phyloP scores from a whole-genome alignment of 2,797 vertebrate species.

The Sebastes steindachneri region DNA sequence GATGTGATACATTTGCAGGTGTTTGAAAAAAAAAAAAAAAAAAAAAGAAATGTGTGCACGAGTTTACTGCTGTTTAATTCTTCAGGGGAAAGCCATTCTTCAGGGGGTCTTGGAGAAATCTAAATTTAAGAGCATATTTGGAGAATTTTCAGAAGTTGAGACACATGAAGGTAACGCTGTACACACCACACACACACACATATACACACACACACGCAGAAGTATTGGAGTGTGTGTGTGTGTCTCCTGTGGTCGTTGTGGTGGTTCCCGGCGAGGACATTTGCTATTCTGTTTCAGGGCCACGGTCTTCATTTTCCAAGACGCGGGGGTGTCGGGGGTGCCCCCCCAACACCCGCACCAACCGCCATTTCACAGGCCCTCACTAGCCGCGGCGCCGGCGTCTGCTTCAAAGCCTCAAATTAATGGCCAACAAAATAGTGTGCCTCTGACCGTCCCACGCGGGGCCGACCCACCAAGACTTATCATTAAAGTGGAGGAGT shows the following conservation, averaged over 20 bases:
- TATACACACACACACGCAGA: not conserved
- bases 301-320: slow-evolving; percentile 92
- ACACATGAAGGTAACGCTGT: not conserved
- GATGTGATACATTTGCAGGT: slow-evolving; percentile 49
- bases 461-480: slow-evolving; percentile 94
- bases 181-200: not conserved
- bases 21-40: slow-evolving; percentile 26
- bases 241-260: slow-evolving; percentile 48
- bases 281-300: slow-evolving; percentile 98
- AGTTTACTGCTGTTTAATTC: slow-evolving; percentile 40
- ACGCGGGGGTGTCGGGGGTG: slow-evolving; percentile 82
- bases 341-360: not conserved
- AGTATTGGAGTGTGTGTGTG: not conserved
- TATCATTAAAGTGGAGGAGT: slow-evolving; percentile 95
- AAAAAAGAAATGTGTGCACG: not conserved
- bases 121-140: slow-evolving; percentile 34
- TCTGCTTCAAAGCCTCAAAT: slow-evolving; percentile 96
- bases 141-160: slow-evolving; percentile 5
- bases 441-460: slow-evolving; percentile 91
- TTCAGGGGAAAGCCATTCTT: slow-evolving; percentile 52
- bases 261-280: slow-evolving; percentile 81
- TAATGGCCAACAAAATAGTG: slow-evolving; percentile 98
- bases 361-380: slow-evolving; percentile 92
- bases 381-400: slow-evolving; percentile 55
- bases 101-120: slow-evolving; percentile 12